Conservation (phyloP, 2,888 invertebrate genomes). For the Timema cristinae region DNA sequence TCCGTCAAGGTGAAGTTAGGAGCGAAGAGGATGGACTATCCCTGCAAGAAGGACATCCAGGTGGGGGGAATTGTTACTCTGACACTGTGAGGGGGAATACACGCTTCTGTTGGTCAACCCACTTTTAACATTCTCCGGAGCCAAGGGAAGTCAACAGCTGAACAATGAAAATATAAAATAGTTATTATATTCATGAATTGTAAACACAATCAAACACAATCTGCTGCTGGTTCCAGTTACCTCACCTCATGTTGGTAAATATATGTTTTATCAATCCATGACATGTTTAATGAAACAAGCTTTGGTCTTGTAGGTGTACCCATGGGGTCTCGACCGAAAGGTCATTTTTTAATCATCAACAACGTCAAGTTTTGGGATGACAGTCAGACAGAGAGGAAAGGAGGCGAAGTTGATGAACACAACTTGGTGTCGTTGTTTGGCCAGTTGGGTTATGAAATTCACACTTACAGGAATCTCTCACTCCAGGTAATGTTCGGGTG, state of each 20-base stretch:
- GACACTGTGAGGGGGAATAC: not conserved
- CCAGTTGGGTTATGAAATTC: slow-evolving; percentile 55
- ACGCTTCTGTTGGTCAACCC: too few relatives aligned
- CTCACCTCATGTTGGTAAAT: not conserved
- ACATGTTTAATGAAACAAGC: not conserved
- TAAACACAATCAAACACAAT: too few relatives aligned
- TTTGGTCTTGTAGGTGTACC: slow-evolving; percentile 44
- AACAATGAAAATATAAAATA: too few relatives aligned
- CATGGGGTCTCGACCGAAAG: slow-evolving; percentile 55
- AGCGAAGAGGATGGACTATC: slow-evolving; percentile 15
- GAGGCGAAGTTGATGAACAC: slow-evolving; percentile 57
- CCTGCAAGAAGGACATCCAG: slow-evolving; percentile 10
- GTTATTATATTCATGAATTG: too few relatives aligned
- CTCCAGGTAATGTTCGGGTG: too few relatives aligned
- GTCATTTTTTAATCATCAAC: slow-evolving; percentile 58
- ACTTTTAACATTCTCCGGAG: too few relatives aligned
- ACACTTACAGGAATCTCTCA: too few relatives aligned
- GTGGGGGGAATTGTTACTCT: too few relatives aligned
- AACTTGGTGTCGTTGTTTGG: slow-evolving; percentile 56
- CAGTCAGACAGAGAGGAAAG: slow-evolving; percentile 44
- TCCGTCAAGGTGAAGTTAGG: slow-evolving; percentile 8
- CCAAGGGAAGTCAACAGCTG: too few relatives aligned
- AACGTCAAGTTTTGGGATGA: slow-evolving; percentile 52
- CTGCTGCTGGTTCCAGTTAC: too few relatives aligned
- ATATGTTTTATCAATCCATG: not conserved